Base-by-base conservation (phyloP, 2,797 vertebrate genomes). In the Sebastes itinus region DNA sequence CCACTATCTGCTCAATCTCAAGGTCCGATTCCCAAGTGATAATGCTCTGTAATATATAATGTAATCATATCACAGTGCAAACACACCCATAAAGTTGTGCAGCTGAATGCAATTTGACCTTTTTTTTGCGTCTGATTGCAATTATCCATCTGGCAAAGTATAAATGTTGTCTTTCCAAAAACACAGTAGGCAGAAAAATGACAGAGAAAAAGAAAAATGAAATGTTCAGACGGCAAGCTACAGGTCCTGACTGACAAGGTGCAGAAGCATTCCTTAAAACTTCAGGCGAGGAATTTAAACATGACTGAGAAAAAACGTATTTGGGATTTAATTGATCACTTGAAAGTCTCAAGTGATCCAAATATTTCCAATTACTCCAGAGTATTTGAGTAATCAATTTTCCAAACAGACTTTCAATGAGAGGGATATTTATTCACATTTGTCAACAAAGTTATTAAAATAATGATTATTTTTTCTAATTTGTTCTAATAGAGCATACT, bases 161-260 rank as follows among this genome's bases (percentile, higher is more conserved):
- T 58, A 16, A 27, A 27, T 16, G 42, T 18, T 46, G 42, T 18
- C 42, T 46, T 46, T 46, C 42, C 42, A 46, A 18, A 0, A 46
- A 46, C 42, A 46, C 42, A 46, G 42, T 46, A 46, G 1, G 42
- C 42, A 46, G 42, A 46, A 46, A 46, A 46, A 46, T 16, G 3
- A 46, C 42, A 7, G 38, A 42, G 38, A 23, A 55, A 55, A 55
- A 55, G 0, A 23, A 56, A 56, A 56, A 14, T 42, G 14, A 42
- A 42, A 16, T 42, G 38, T 16, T 42, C 0, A 42, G 38, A 42
- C 2, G 14, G 38, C 0, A 0, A 42, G 38, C 14, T 42, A 42
- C 38, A 42, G 38, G 13, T 42, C 1, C 38, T 42, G 38, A 16
- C 38, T 42, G 38, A 16, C 14, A 42, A 42, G 14, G 14, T 42